These are phyloP conservation scores for Pagetopsis macropterus DNA, from an alignment of 2,797 vertebrate genomes.

Conservation along the genomic window DNA sequence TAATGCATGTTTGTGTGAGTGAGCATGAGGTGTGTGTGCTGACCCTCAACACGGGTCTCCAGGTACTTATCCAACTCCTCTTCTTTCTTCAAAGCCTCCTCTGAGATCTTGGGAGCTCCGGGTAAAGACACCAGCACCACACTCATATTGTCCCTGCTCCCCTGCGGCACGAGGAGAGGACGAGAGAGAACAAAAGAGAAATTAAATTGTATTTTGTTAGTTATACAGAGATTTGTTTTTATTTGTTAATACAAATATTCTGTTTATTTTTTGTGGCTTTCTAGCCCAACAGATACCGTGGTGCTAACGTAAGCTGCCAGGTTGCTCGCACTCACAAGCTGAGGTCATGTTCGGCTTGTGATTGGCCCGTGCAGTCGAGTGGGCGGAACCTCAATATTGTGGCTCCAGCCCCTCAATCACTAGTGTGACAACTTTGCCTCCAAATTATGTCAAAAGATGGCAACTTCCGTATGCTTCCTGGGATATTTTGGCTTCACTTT, in stretches of 20 bases:
- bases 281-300: background rate
- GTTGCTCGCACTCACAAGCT: too few relatives aligned
- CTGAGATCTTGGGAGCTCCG: conserved; percentile 95
- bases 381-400: too few relatives aligned
- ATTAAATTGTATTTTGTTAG: background rate
- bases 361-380: too few relatives aligned
- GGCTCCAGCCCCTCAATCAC: too few relatives aligned
- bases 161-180: conserved; percentile 78
- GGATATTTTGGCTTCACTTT: too few relatives aligned
- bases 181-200: background rate
- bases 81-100: conserved; percentile 95
- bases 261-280: background rate
- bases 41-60: conserved; percentile 96
- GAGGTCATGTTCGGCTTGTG: too few relatives aligned
- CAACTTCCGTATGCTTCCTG: too few relatives aligned
- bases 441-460: too few relatives aligned
- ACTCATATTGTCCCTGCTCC: conserved; percentile 99
- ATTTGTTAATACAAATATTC: background rate
- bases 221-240: background rate
- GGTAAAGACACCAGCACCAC: conserved; percentile 98
- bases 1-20: background rate
- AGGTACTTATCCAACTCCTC: conserved; percentile 96
- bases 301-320: too few relatives aligned
- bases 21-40: conserved; percentile 44
- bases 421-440: too few relatives aligned